Conservation (phyloP, 2,113 vertebrate genomes). For the Melanocharis versteri region DNA sequence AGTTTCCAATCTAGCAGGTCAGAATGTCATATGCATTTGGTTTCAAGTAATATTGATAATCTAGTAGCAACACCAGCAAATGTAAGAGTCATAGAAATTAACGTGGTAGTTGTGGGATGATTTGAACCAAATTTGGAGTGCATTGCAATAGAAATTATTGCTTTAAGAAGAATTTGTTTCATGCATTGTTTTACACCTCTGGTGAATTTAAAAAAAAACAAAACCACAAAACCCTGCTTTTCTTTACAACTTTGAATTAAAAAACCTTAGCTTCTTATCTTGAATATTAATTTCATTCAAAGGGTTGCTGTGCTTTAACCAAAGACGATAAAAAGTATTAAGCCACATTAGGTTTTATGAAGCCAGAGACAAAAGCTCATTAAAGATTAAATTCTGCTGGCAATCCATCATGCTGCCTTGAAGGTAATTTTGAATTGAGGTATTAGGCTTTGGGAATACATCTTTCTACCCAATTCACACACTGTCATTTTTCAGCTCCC, state of each 20-base stretch:
- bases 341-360: neutral
- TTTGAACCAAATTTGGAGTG: neutral
- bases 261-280: neutral
- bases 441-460: neutral
- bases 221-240: neutral
- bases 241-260: neutral
- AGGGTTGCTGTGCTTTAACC: neutral
- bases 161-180: neutral
- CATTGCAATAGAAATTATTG: neutral
- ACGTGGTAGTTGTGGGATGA: neutral
- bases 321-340: neutral
- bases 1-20: neutral
- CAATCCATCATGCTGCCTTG: neutral
- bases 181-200: neutral
- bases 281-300: neutral
- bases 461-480: neutral
- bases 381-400: constrained; percentile 7
- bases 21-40: neutral
- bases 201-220: neutral
- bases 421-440: neutral
- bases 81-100: neutral
- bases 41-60: neutral
- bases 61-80: neutral
- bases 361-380: neutral
- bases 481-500: neutral